A percentile compares a stretch with the other conserved stretches of the same genome.
Conservation (phyloP, 37 sponge, comb jelly and placozoan species). For the Tethya wilhelma region DNA sequence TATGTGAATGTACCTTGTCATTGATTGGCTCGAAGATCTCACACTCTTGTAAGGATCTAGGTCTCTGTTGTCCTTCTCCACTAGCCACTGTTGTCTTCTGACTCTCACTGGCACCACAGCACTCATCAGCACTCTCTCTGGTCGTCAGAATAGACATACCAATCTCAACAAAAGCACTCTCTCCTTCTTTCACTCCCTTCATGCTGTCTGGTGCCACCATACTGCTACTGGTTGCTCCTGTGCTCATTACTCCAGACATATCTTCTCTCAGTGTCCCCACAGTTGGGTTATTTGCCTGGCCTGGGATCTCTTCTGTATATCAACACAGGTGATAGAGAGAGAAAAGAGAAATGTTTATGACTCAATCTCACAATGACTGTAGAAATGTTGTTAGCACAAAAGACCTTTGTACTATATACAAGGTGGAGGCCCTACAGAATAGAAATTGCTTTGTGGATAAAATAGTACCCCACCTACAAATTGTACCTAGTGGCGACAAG, state of each 20-base stretch:
- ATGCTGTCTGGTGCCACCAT: too few relatives aligned
- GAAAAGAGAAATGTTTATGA: not conserved
- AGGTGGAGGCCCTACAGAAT: not conserved
- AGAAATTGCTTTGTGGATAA: not conserved
- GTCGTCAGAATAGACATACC: not conserved
- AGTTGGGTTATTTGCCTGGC: too few relatives aligned
- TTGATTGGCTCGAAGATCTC: not conserved
- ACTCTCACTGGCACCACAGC: too few relatives aligned
- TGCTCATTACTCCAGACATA: too few relatives aligned
- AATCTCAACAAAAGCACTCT: not conserved
- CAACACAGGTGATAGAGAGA: not conserved
- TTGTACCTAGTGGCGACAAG: not conserved
- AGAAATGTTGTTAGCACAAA: not conserved
- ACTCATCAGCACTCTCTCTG: not conserved
- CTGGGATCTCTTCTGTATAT: slow-evolving; percentile 13
- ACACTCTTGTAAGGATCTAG: not conserved
- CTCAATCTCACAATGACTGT: not conserved
- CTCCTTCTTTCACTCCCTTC: too few relatives aligned
- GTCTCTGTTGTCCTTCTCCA: too few relatives aligned
- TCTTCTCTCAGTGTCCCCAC: too few relatives aligned
- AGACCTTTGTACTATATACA: not conserved
- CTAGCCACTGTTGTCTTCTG: too few relatives aligned
- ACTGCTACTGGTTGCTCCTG: too few relatives aligned
- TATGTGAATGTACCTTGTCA: not conserved
- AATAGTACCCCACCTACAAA: not conserved